Conservation (phyloP, 1,140 invertebrate species). For the Drosophila ogumai region DNA sequence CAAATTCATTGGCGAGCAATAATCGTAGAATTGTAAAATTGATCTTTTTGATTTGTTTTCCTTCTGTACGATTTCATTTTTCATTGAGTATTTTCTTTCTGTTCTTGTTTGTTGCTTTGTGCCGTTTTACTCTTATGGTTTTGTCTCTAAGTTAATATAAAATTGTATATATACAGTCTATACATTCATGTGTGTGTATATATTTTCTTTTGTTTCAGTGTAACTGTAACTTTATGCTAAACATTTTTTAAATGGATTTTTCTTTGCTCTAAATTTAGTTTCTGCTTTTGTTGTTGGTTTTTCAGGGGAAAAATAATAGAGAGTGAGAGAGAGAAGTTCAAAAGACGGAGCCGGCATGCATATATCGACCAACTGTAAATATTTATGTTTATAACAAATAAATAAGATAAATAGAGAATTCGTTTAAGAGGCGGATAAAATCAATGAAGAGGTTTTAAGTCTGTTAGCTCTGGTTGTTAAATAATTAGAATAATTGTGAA, state of each 20-base stretch:
- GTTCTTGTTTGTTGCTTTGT: conserved; percentile 64
- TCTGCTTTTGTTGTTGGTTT: conserved; percentile 50
- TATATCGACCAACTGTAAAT: conserved; percentile 85
- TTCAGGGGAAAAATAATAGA: conserved; percentile 68
- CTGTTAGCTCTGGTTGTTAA: conserved; percentile 52
- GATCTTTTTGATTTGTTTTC: conserved; percentile 14
- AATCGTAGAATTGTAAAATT: conserved; percentile 31
- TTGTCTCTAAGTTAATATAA: conserved; percentile 65
- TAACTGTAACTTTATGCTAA: conserved; percentile 57
- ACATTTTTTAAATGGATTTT: conserved; percentile 38
- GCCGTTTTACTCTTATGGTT: conserved; percentile 52
- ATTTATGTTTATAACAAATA: conserved; percentile 71
- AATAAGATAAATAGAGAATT: conserved; percentile 58
- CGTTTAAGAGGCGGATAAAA: conserved; percentile 28
- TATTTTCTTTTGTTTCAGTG: conserved; percentile 50
- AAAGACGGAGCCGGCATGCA: conserved; percentile 85
- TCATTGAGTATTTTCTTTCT: conserved; percentile 49
- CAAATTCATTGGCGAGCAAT: conserved; percentile 67
- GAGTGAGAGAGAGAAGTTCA: conserved; percentile 73
- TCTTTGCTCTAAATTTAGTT: conserved; percentile 43
- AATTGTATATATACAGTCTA: conserved; percentile 56
- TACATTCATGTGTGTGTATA: conserved; percentile 42
- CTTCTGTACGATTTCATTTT: conserved; percentile 15
- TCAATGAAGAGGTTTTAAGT: conserved; percentile 31
- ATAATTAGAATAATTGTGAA: conserved; percentile 21